Evolutionary conservation across 2,113 vertebrate species (phyloP), one percentile per base, ranked within the genome.

Genomic region (Siniperca chuatsi): DNA sequence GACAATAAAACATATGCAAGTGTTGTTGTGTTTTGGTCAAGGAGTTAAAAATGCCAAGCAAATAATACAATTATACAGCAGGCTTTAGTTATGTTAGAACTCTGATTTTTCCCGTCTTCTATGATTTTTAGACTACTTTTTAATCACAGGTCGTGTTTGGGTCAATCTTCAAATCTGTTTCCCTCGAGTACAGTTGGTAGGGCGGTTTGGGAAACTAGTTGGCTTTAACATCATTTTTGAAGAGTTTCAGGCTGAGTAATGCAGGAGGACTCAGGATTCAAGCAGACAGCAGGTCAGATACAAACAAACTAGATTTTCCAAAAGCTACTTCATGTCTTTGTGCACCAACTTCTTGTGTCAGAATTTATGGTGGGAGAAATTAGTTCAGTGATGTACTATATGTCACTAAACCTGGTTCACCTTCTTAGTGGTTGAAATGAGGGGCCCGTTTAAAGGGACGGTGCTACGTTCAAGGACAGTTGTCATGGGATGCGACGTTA

Each of bases 21-120:
- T 98, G 97, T 98, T 98, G 96, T 96, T 98, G 97, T 98, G 97
- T 98, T 99, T 98, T 98, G 97, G 98, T 98, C 98, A 98, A 98
- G 97, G 96, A 96, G 96, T 96, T 96, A 78, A 86, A 54, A 88
- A 86, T 66, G 69, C 81, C 67, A 86, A 88, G 85, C 81, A 80
- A 85, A 87, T 46, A 60, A 57, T 64, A 95, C 95, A 95, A 96
- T 96, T 97, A 95, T 96, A 96, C 95, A 97, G 96, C 96, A 97
- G 97, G 97, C 97, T 98, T 97, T 90, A 78, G 83, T 97, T 97
- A 57, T 3, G 95, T 97, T 96, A 95, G 29, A 79, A 75, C 60
- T 75, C 60, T 57, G 67, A 81, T 75, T 72, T 64, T 76, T 57
- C 74, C 74, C 10, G 5, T 83, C 72, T n/a, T 65, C 4, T 82